These are phyloP conservation scores for Heliconius hortense DNA, from an alignment of 2,888 invertebrate species.

Conservation along the genomic window DNA sequence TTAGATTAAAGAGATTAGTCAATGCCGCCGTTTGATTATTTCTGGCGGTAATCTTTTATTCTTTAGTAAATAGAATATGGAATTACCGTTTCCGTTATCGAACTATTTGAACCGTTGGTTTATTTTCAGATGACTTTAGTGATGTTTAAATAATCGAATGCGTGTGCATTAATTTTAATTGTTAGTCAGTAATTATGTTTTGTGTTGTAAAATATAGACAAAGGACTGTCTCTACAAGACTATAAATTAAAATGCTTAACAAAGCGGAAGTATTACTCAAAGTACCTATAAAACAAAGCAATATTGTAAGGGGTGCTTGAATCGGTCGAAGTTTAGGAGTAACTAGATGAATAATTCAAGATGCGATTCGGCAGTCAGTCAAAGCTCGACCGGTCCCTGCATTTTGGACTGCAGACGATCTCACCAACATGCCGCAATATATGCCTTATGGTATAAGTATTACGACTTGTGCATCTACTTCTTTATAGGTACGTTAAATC, in stretches of 20 bases:
- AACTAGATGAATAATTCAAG: slow-evolving; percentile 76
- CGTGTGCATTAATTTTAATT: not conserved
- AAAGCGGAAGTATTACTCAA: slow-evolving; percentile 62
- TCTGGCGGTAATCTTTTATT: slow-evolving; percentile 23
- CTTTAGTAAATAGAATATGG: slow-evolving; percentile 9
- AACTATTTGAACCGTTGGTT: not conserved
- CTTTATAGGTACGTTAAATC: slow-evolving; percentile 48
- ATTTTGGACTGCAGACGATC: slow-evolving; percentile 60
- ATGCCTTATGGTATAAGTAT: slow-evolving; percentile 18
- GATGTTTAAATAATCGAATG: not conserved
- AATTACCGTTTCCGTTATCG: slow-evolving; percentile 7
- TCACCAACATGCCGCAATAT: slow-evolving; percentile 23
- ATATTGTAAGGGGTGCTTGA: slow-evolving; percentile 62
- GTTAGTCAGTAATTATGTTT: not conserved
- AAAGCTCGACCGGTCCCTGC: slow-evolving; percentile 65
- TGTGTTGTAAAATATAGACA: not conserved
- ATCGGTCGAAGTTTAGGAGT: slow-evolving; percentile 65
- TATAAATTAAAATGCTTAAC: slow-evolving; percentile 35
- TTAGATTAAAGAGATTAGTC: slow-evolving; percentile 48
- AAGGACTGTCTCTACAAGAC: not conserved
- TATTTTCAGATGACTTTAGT: not conserved
- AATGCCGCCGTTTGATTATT: slow-evolving; percentile 33
- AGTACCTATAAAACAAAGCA: slow-evolving; percentile 68
- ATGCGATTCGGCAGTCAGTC: slow-evolving; percentile 77
- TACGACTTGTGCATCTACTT: slow-evolving; percentile 26